Base-by-base conservation (phyloP, 35 echinoderm and acorn worm genomes). In the Hemicentrotus pulcherrimus region DNA sequence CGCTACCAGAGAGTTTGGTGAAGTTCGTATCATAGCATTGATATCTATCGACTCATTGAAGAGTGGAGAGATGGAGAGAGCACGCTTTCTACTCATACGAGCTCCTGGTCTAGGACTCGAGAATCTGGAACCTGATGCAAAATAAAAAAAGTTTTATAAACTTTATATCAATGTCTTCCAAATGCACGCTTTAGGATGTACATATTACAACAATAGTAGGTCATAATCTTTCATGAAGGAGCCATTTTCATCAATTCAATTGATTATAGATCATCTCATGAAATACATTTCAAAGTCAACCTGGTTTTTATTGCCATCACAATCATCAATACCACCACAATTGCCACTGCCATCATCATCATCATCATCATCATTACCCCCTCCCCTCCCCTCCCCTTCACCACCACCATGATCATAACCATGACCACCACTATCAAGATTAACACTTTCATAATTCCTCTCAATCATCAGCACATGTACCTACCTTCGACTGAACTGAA, bases 1-100 rank as follows among this genome's bases (percentile, higher is more conserved):
- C n/a, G 98, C 98, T 15, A 99, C 97, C n/a, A 99, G 95, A 28
- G 98, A 99, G 94, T 99, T 99, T 31, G 98, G 98, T 14, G 98
- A 99, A 19, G 97, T 98, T 13, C 97, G 95, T 41, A 99, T 99
- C 97, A 99, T 97, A 5, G 98, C 95, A 47, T 99, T 97, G 61
- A 99, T 99, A 92, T 99, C 98, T 46, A 99, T 94, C 11, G 97
- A 95, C 60, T 97, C 97, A 47, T 94, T 95, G 8, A 97, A 99
- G 46, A 99, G 96, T 46, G 98, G 98, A 32, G 98, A 99, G 50
- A 99, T 96, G 86, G 98, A 99, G 28, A 99, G 97, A 31, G 91
- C 96, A 30, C 98, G 93, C 94, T 98, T 99, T 41, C 98, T 95
- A 88, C 98, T 98, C 18, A 97, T 95, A 47, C 98, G 95, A 4